These are phyloP conservation scores for Trachelus tabidus DNA, from an alignment of 2,888 invertebrate genomes.

Conservation along the genomic window DNA sequence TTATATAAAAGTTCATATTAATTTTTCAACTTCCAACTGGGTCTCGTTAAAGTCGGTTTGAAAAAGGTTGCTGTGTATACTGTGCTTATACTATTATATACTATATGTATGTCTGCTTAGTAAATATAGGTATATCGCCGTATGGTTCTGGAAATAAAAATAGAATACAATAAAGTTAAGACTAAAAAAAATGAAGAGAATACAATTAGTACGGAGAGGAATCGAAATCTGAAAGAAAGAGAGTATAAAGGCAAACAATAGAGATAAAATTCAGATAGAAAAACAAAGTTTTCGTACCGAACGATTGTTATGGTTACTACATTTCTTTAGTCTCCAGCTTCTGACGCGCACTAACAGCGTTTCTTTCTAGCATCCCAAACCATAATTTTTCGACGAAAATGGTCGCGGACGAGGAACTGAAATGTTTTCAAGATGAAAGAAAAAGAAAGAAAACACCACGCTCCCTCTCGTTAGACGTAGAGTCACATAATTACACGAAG, in stretches of 20 bases:
- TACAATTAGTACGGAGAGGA: neutral
- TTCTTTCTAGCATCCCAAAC: neutral
- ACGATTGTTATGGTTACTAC: neutral
- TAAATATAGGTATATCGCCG: neutral
- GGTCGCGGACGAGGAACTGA: neutral
- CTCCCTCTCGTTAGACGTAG: neutral
- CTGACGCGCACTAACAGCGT: no score
- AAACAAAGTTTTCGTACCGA: neutral
- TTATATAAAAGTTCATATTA: constrained; percentile 32
- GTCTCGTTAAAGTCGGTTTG: constrained; percentile 16
- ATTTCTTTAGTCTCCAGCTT: neutral
- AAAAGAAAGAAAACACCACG: neutral
- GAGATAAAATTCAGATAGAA: neutral
- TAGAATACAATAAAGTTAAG: neutral
- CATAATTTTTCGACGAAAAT: neutral
- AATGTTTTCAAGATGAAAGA: neutral
- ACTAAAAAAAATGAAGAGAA: neutral
- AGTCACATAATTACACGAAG: neutral
- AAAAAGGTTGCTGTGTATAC: neutral
- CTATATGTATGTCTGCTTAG: neutral
- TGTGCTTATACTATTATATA: neutral
- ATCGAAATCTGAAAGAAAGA: neutral
- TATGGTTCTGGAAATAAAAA: neutral
- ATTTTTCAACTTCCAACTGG: constrained; percentile 29
- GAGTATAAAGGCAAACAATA: neutral